phyloP scores from a whole-genome alignment of 2,797 vertebrate species.

The Todus mexicanus region DNA sequence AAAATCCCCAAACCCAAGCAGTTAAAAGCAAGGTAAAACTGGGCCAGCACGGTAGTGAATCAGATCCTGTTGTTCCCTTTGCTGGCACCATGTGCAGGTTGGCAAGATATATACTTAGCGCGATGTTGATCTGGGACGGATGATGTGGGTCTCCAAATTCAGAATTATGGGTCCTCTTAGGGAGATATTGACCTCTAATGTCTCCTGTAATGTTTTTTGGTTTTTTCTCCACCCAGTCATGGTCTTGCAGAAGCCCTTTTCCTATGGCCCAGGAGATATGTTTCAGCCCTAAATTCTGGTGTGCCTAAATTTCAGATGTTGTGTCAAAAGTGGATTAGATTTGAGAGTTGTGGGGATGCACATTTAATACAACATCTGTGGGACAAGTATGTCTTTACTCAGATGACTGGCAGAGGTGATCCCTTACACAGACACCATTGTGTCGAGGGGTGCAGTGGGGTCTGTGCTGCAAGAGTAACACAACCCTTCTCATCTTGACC shows the following conservation, averaged over 20 bases:
- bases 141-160: background rate
- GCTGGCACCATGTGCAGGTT: background rate
- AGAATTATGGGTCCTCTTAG: background rate
- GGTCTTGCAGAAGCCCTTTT: background rate
- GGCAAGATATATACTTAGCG: background rate
- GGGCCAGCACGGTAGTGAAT: background rate
- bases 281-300: background rate
- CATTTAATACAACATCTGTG: background rate
- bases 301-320: background rate
- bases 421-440: background rate
- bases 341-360: background rate
- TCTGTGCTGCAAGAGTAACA: background rate
- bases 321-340: background rate
- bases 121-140: background rate
- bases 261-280: background rate
- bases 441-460: background rate
- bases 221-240: background rate
- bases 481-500: background rate
- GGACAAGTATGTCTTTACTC: background rate
- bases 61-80: conserved; percentile 12
- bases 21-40: background rate
- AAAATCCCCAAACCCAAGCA: background rate
- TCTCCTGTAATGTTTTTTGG: background rate
- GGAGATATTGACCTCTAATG: background rate
- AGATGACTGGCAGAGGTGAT: background rate